Base-by-base conservation (phyloP, 2,113 vertebrate genomes). In the Melanostigma gelatinosum region DNA sequence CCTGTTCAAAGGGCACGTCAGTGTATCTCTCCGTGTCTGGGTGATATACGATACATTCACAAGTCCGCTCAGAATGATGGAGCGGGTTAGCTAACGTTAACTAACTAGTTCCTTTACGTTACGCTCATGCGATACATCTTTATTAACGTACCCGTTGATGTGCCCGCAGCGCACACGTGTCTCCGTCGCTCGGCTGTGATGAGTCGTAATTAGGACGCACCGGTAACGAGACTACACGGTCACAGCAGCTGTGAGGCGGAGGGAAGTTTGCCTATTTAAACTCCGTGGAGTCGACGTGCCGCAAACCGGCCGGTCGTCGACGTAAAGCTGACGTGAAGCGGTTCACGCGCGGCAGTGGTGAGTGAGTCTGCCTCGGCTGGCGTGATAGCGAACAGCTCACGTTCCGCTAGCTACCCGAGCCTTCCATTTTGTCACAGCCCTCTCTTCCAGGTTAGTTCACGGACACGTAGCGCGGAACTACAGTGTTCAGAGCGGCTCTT, bases 251-350 rank as follows among this genome's bases (percentile, higher is more conserved):
- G 7, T 6, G 13, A 42, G 0, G 18, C 11, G 16, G 11, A 46
- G n/a, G 12, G 0, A 32, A 27, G 32, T 65, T 44, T 61, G 11
- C 6, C 36, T 40, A 9, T 81, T 84, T 82, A 84, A 86, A 86
- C 60, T 52, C 20, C 9, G 72, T 1, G 38, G 3, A 48, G 29
- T 27, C 22, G 0, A 0, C 7, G 6, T 72, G 80, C 52, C 83
- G 75, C 1, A 77, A 85, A 86, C 6, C 8, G 63, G 11, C 8
- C 8, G 18, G 1, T 0, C 8, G 0, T 1, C 87, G 80, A 0
- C 64, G 80, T 18, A 16, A 50, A 34, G 34, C 34, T 34, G 34
- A 34, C 34, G 34, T 34, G 6, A 85, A 79, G n/a, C 22, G 4
- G 29, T 4, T 60, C 57, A 60, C 29, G 32, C 1, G 58, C 75